Evolutionary conservation across 2,888 invertebrate species (phyloP), one percentile per base, ranked within the genome.

Genomic region (Bugula neritina): DNA sequence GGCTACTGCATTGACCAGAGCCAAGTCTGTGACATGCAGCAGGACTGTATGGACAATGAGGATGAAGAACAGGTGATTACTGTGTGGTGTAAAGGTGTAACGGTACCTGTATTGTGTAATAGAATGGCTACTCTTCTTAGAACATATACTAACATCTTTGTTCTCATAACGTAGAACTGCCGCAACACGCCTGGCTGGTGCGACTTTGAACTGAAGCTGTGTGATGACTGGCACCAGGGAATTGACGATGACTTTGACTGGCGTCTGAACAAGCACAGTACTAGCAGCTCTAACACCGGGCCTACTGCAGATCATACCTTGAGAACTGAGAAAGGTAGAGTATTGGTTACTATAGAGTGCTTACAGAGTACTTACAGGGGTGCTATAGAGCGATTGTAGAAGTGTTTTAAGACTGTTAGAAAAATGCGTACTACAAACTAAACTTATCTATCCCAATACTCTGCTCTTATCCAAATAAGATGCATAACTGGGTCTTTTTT

Each of bases 341-440:
- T 75, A 3, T n/a, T n/a, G 70, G 75, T 13, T 79, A 79, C 73
- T 75, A 78, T 72, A 73, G 75, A 1, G 74, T 74, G 52, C 72
- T 73, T 35, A 74, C 71, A n/a, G 72, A 72, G 35, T 23, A 71
- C 73, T 87, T 88, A 31, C 88, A 88, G 17, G 88, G 87, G 75
- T 86, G 87, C 0, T 88, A n/a, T n/a, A n/a, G n/a, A n/a, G n/a
- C n/a, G n/a, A n/a, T n/a, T n/a, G n/a, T n/a, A n/a, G n/a, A n/a
- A n/a, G n/a, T n/a, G n/a, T n/a, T n/a, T n/a, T n/a, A n/a, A n/a
- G n/a, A n/a, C n/a, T n/a, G n/a, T n/a, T n/a, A n/a, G n/a, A n/a
- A n/a, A n/a, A n/a, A n/a, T n/a, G n/a, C n/a, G n/a, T n/a, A n/a
- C n/a, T n/a, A n/a, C n/a, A n/a, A n/a, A n/a, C n/a, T n/a, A n/a